Base-by-base conservation (phyloP, 2,888 invertebrate species). In the Luperina nickerlii region DNA sequence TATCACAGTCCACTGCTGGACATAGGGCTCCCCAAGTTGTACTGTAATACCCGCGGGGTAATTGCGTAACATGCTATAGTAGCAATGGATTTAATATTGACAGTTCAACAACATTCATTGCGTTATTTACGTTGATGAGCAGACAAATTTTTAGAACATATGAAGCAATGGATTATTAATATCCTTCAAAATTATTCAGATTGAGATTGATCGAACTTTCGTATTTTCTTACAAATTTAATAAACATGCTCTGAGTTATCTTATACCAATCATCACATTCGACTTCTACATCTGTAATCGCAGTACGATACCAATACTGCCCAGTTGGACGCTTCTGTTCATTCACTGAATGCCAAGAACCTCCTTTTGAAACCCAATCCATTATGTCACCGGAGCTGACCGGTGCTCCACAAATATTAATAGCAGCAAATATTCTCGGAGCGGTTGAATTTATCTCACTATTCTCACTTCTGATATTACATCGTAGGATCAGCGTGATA, bases 401-500 rank as follows among this genome's bases (percentile, higher is more conserved):
- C 54, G 42, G 62, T 27, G 72, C 42, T 78, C 85, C n/a, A 85
- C 85, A 82, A 85, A 72, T 85, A 87, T 86, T 81, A 86, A 88
- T 84, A 88, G 76, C 81, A 67, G 70, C 79, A 76, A 86, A 87
- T 86, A 84, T 84, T 82, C 76, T 73, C 65, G 69, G 66, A 86
- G 62, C 68, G 74, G 74, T 83, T 66, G 72, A 88, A 87, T 88
- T 82, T 86, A 88, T 88, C 75, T 66, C 74, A 75, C 68, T 72
- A 81, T 88, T 79, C 86, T 77, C 81, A 87, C 81, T 84, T 78
- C 81, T 75, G 77, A 79, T 84, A 81, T 81, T 81, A 68, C 77
- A 76, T 74, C 83, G 85, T 74, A 76, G 81, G 81, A 78, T 87
- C 84, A 70, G 45, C 42, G 71, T 88, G 88, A 88, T 79, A 86